A percentile compares a stretch with the other conserved stretches of the same genome.
Conservation (phyloP, 2,888 invertebrate genomes). For the Julus scandinavius region DNA sequence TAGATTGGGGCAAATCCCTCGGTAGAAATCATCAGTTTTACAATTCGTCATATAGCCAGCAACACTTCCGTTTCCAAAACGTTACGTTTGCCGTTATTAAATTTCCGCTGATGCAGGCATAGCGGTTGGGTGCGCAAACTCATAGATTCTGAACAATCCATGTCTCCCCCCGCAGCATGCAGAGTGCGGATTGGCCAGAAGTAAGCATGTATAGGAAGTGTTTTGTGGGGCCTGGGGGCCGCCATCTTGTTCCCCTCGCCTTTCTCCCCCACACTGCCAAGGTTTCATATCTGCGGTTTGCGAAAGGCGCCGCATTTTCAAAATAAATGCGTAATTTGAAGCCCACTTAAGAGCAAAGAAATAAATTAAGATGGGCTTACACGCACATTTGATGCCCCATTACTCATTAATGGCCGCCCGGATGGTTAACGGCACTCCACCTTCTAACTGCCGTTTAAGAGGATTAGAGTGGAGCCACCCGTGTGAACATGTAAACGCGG, state of each 20-base stretch:
- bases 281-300: not conserved
- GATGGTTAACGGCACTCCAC: conserved; percentile 18
- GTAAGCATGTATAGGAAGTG: not conserved
- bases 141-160: not conserved
- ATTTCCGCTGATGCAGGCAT: not conserved
- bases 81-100: not conserved
- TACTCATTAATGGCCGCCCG: conserved; percentile 18
- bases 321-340: not conserved
- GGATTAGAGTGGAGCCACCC: conserved; percentile 17
- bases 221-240: not conserved
- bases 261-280: not conserved
- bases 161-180: too few species aligned
- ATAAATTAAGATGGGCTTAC: conserved; percentile 18
- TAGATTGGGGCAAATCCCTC: too few species aligned
- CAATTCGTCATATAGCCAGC: too few species aligned
- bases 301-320: not conserved
- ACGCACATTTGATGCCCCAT: conserved; percentile 18
- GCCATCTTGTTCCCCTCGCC: not conserved
- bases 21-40: too few species aligned
- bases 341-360: conserved; percentile 6
- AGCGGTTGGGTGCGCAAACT: not conserved
- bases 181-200: too few species aligned
- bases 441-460: conserved; percentile 11
- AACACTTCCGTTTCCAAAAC: not conserved
- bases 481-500: conserved; percentile 3